These are phyloP conservation scores for Tenualosa ilisha DNA, from an alignment of 2,797 vertebrate genomes.

Conservation along the genomic window DNA sequence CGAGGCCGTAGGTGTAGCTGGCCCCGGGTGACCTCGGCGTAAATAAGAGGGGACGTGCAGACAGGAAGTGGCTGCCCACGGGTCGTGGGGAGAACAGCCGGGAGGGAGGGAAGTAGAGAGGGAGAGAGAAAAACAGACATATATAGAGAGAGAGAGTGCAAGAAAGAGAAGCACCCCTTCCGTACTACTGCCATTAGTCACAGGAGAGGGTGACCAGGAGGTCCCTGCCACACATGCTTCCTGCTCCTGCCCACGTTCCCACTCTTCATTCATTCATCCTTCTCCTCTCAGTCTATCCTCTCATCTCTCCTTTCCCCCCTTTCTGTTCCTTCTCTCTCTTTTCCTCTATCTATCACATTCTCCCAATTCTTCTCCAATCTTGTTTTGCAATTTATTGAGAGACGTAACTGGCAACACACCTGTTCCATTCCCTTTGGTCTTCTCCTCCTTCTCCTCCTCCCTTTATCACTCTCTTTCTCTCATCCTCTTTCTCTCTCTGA, in stretches of 20 bases:
- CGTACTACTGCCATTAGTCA: conserved; percentile 33
- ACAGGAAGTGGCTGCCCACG: conserved; percentile 47
- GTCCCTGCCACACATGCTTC: not conserved
- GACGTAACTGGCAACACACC: not conserved
- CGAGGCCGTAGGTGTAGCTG: conserved; percentile 38
- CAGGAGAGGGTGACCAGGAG: not conserved
- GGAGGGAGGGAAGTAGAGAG: too few species aligned
- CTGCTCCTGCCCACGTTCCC: not conserved
- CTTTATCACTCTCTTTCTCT: not conserved
- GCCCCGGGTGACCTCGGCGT: conserved; percentile 42
- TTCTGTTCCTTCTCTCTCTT: not conserved
- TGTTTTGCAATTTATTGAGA: not conserved
- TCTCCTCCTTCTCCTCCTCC: not conserved
- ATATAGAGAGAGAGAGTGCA: not conserved
- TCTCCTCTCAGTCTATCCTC: not conserved
- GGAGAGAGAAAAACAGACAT: too few species aligned
- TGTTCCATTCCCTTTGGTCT: not conserved
- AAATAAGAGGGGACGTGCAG: conserved; percentile 46
- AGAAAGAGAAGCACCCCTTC: conserved; percentile 27
- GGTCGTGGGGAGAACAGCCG: conserved; percentile 26
- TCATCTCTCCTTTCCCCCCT: not conserved
- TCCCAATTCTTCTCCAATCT: not conserved
- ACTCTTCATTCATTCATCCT: not conserved
- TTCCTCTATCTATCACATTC: not conserved
- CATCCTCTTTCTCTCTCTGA: not conserved